Percentiles rank a stretch among this genome's conserved stretches.
phyloP scores from a whole-genome alignment of 2,113 vertebrate species.

The Erpornis zantholeuca region DNA sequence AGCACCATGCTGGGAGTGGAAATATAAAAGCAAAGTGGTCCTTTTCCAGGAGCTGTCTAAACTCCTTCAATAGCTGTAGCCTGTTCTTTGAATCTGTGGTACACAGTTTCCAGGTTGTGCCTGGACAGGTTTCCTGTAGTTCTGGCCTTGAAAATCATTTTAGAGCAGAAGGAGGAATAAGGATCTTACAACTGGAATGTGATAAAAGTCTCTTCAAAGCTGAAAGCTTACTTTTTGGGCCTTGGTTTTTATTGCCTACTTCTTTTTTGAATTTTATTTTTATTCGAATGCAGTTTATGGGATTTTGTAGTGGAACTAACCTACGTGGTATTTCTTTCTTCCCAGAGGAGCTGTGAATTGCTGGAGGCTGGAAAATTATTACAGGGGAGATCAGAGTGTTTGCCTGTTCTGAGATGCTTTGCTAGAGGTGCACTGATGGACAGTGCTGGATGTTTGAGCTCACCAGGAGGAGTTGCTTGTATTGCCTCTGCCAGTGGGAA shows the following conservation, averaged over 20 bases:
- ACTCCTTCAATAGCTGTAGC: background rate
- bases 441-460: background rate
- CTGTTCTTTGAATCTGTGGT: background rate
- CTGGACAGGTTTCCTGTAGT: background rate
- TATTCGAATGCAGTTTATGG: background rate
- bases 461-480: background rate
- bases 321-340: background rate
- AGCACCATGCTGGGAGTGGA: background rate
- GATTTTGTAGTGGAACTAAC: background rate
- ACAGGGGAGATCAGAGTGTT: background rate
- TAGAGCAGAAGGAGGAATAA: background rate
- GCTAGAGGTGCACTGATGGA: background rate
- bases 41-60: background rate
- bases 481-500: background rate
- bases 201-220: background rate
- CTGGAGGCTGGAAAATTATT: background rate
- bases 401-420: background rate
- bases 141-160: background rate
- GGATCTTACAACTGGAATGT: background rate
- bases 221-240: background rate
- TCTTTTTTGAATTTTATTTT: background rate
- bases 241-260: background rate
- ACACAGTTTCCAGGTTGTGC: background rate
- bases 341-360: background rate
- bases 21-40: background rate